Evolutionary conservation across 1,140 invertebrate species (phyloP), one percentile per base, ranked within the genome.

Genomic region (Telenomus remus): DNA sequence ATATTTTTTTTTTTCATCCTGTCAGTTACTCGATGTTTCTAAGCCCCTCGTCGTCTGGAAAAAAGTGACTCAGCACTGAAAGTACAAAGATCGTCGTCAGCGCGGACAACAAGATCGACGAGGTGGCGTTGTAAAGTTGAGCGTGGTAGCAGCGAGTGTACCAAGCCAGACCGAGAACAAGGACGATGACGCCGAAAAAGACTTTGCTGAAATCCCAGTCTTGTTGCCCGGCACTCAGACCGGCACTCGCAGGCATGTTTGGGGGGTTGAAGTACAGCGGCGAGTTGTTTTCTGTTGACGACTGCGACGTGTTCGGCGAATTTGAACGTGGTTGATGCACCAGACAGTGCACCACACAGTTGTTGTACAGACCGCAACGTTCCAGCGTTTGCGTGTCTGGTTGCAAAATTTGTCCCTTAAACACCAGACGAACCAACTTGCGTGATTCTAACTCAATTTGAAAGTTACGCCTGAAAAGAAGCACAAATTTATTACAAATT

Each of bases 291-390:
- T 84, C 81, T 4, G 76, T 53, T 4, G 79, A 50, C 12, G 81
- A 53, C 19, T 68, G 59, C 6, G 78, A 66, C 43, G 78, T 48
- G 11, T 64, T 80, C n/a, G 82, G 66, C 14, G 81, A 42, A 11
- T 72, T 44, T 53, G 83, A 73, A 46, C 89, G 84, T 27, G 87
- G 89, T 39, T 90, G 90, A 78, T 94, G 93, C 44, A 97, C 92
- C 15, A 96, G 89, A 86, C 95, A 96, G 84, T 97, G 95, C 14
- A 97, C 92, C 3, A 96, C 95, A 84, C 94, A 95, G 80, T 95
- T 94, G 84, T 97, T 92, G 82, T 92, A 93, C 35, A 97, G 89
- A 12, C 95, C 95, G 87, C 92, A 95, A 15, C 91, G 91, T 65
- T 93, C 89, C 42, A 97, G 86, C 7, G 95, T 96, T 65, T 91